phyloP scores from a whole-genome alignment of 2,113 vertebrate species.

The Kryptolebias marmoratus region DNA sequence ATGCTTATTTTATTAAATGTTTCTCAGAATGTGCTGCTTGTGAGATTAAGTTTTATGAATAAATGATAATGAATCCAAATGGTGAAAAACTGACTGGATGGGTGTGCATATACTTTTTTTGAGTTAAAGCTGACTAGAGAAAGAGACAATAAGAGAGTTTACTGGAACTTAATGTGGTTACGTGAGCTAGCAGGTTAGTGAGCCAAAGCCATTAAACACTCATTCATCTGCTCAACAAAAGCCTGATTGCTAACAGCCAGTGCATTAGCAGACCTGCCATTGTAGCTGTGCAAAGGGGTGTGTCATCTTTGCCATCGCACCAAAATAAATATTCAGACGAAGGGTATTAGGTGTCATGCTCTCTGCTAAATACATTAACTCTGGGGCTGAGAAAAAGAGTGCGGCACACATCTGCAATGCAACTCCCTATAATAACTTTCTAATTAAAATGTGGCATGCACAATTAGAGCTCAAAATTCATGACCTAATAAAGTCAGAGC shows the following conservation, averaged over 20 bases:
- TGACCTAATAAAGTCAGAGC: conserved; percentile 74
- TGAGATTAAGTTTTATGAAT: conserved; percentile 10
- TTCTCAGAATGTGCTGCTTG: conserved; percentile 10
- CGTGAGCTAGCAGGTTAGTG: conserved; percentile 13
- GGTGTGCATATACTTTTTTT: neutral
- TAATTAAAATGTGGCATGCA: conserved; percentile 73
- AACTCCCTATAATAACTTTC: conserved; percentile 64
- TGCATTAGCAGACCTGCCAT: conserved; percentile 23
- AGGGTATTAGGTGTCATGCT: conserved; percentile 9
- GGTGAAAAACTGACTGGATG: neutral
- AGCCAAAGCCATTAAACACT: conserved; percentile 8
- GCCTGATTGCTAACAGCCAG: conserved; percentile 8
- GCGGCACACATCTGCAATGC: conserved; percentile 50
- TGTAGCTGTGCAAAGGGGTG: neutral
- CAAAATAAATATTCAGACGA: conserved; percentile 9
- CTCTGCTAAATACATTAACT: conserved; percentile 33
- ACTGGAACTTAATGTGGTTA: neutral
- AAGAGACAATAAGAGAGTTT: conserved; percentile 12
- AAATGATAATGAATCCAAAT: conserved; percentile 13
- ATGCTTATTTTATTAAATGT: conserved; percentile 32
- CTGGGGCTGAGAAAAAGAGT: conserved; percentile 10
- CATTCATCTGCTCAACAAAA: conserved; percentile 33
- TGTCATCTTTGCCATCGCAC: conserved; percentile 4
- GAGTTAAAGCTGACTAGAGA: conserved; percentile 5
- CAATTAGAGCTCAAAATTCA: conserved; percentile 75